Percentiles rank a stretch among this genome's conserved stretches.
These are phyloP conservation scores for Hartigia nigra DNA, from an alignment of 2,888 invertebrate species.

Conservation along the genomic window DNA sequence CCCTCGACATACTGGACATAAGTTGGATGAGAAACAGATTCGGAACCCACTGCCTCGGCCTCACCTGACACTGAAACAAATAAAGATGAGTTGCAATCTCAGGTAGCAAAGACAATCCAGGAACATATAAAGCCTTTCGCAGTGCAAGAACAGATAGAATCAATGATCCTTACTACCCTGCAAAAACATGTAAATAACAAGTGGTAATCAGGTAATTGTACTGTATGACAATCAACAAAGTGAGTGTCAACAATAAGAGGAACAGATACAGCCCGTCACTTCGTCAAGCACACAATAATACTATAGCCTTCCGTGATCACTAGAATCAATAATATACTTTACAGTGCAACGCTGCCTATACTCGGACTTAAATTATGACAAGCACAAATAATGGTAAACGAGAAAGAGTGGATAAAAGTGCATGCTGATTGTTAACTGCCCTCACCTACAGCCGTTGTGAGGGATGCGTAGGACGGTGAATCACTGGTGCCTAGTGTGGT, in stretches of 20 bases:
- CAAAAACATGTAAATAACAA: not conserved
- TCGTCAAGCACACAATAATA: not conserved
- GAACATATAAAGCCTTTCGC: not conserved
- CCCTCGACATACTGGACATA: conserved; percentile 76
- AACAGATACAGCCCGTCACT: not conserved
- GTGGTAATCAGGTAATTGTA: not conserved
- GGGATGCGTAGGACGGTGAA: conserved; percentile 68
- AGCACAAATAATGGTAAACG: conserved; percentile 1
- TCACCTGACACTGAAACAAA: conserved; percentile 65
- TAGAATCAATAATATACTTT: not conserved
- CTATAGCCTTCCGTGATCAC: not conserved
- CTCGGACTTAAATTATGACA: not conserved
- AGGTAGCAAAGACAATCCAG: not conserved
- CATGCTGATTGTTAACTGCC: conserved; percentile 54
- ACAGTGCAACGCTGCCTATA: not conserved
- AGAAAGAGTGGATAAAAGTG: conserved; percentile 22
- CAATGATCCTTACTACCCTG: not conserved
- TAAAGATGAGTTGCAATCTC: not conserved
- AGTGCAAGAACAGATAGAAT: not conserved
- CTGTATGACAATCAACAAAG: not conserved
- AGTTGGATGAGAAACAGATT: conserved; percentile 70
- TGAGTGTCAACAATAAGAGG: not conserved
- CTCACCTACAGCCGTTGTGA: conserved; percentile 68
- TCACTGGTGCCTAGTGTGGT: conserved; percentile 61
- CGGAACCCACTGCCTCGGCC: conserved; percentile 68